Percentiles rank a stretch among this genome's conserved stretches.
Conservation (phyloP, 2,888 invertebrate species). For the Caenorhabditis panamensis region DNA sequence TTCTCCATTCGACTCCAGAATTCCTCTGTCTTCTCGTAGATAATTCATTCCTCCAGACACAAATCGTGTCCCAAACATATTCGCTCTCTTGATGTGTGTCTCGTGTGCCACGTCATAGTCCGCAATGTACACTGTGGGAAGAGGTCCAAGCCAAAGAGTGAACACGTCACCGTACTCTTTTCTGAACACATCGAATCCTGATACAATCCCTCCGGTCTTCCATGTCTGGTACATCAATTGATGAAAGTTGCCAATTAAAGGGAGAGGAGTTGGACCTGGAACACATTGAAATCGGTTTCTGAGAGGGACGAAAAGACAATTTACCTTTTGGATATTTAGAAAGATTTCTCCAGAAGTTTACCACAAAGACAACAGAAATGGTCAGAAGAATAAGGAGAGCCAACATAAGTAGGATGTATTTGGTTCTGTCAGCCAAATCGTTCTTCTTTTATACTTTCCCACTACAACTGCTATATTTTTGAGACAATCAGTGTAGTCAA, state of each 20-base stretch:
- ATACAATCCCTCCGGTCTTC: slow-evolving; percentile 25
- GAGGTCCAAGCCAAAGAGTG: slow-evolving; percentile 53
- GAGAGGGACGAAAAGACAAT: background rate
- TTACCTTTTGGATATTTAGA: slow-evolving; percentile 10
- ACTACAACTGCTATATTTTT: too few relatives aligned
- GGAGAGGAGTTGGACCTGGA: slow-evolving; percentile 42
- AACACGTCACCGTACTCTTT: slow-evolving; percentile 48
- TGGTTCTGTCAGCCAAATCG: background rate
- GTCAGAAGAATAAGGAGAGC: background rate
- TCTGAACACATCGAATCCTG: slow-evolving; percentile 10
- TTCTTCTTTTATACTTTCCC: background rate
- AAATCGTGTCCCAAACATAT: slow-evolving; percentile 24
- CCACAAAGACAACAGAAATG: background rate
- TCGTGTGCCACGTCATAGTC: slow-evolving; percentile 54
- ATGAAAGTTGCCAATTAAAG: slow-evolving; percentile 48
- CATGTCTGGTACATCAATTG: slow-evolving; percentile 24
- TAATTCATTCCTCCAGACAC: slow-evolving; percentile 11
- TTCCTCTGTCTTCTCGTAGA: slow-evolving; percentile 43
- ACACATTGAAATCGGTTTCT: background rate
- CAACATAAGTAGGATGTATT: too few relatives aligned
- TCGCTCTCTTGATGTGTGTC: slow-evolving; percentile 31
- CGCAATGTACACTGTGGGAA: slow-evolving; percentile 37
- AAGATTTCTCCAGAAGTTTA: background rate
- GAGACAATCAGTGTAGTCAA: too few relatives aligned
- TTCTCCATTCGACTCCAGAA: slow-evolving; percentile 50